Evolutionary conservation across 2,888 invertebrate genomes (phyloP), one percentile per base, ranked within the genome.

Genomic region (Oconnorella tubifera): DNA sequence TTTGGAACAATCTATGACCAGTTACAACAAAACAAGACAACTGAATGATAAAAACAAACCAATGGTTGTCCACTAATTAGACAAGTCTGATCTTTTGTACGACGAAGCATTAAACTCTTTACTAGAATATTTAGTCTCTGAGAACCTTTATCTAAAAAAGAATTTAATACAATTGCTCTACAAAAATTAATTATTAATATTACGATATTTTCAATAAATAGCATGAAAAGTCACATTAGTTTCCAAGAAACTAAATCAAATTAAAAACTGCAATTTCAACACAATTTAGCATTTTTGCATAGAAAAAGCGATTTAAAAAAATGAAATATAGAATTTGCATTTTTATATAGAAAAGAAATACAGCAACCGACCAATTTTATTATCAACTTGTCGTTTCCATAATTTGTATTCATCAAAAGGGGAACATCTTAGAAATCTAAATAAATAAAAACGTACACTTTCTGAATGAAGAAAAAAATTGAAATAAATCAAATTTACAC

Each of bases 351-450:
- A n/a, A n/a, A n/a, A n/a, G n/a, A n/a, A n/a, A n/a, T n/a, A n/a
- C n/a, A n/a, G n/a, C n/a, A n/a, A n/a, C n/a, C 31, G n/a, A 40
- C 87, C 83, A 70, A 86, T 88, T 78, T 90, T 92, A 78, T 90
- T 90, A 75, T 91, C 90, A 60, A 97, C 91, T 89, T 93, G 95
- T 66, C 89, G 87, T 80, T 92, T 94, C 94, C 94, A 97, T 69
- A 92, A 88, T 84, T 88, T 83, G 53, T 90, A 83, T 70, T 97
- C 94, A 78, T 94, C 90, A 80, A 97, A 96, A 0, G 97, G 97
- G 4, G 88, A 85, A 76, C 91, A 91, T 19, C 88, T 84, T 6
- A 98, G 82, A 80, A 94, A 98, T 80, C 93, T 83, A 62, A 40
- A 69, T 70, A 51, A 25, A 33, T n/a, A 19, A 49, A 25, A 4